Evolutionary conservation across 2,888 invertebrate species (phyloP).

Genomic region (Tenthredo livida): DNA sequence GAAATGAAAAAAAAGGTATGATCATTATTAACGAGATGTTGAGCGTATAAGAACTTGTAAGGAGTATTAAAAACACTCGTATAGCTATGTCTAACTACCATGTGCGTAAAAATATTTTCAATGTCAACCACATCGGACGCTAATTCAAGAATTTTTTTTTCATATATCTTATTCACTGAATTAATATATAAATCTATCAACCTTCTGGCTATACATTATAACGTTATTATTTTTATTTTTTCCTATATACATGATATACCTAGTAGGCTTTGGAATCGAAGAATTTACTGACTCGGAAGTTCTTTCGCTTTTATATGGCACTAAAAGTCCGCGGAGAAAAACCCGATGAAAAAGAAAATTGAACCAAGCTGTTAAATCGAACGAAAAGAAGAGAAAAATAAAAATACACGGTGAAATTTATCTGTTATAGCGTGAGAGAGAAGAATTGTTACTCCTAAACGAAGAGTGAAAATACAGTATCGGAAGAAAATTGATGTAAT

Average conservation of each 20-base stretch:
- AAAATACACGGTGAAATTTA: too few relatives aligned
- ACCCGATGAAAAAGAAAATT: background rate
- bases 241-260: background rate
- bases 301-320: too few relatives aligned
- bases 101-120: constrained; percentile 12
- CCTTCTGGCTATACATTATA: background rate
- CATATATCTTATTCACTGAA: background rate
- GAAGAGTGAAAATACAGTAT: background rate
- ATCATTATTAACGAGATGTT: background rate
- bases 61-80: background rate
- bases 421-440: too few relatives aligned
- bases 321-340: background rate
- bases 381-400: too few relatives aligned
- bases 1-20: background rate
- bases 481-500: background rate
- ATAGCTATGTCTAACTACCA: background rate
- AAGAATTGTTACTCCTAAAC: too few relatives aligned
- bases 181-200: background rate
- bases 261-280: background rate
- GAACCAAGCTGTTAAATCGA: background rate
- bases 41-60: background rate
- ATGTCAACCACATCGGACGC: constrained; percentile 31
- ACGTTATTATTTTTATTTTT: background rate
- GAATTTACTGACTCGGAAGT: background rate
- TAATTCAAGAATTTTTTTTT: background rate